phyloP scores from a whole-genome alignment of 2,113 vertebrate species.

The Plecturocebus donacophilus region DNA sequence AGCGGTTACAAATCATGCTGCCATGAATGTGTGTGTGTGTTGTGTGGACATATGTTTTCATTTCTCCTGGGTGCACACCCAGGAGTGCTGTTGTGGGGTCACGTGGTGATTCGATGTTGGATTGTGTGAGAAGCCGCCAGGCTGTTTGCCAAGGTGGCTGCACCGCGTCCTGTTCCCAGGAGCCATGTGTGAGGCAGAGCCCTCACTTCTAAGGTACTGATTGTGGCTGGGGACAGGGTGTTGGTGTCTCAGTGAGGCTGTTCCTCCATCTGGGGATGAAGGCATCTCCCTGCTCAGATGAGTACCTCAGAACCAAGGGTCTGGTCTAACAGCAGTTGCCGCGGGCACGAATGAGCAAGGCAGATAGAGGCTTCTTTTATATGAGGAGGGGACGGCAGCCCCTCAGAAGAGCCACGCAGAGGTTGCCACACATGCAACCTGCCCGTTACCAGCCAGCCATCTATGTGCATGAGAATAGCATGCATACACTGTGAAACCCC shows the following conservation, averaged over 20 bases:
- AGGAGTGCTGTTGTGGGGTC: neutral
- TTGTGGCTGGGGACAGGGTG: neutral
- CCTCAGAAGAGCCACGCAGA: neutral
- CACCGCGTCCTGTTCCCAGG: accelerated
- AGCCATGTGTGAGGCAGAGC: accelerated
- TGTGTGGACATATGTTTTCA: neutral
- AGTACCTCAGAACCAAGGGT: neutral
- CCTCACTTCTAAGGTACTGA: no score
- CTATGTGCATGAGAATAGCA: accelerated
- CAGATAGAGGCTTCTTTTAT: neutral
- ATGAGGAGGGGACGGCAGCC: no score
- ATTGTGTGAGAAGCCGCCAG: neutral
- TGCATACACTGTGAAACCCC: accelerated
- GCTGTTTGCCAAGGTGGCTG: neutral
- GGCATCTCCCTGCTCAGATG: neutral
- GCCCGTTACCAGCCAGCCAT: neutral
- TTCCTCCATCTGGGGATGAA: neutral
- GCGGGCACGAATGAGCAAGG: neutral
- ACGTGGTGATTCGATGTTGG: neutral
- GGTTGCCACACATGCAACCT: neutral
- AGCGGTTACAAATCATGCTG: accelerated
- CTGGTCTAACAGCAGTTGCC: neutral
- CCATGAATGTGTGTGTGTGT: accelerated
- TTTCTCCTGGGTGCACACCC: neutral
- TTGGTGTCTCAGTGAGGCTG: neutral